Conservation (phyloP, 2,888 invertebrate species). For the Lymantria monacha region DNA sequence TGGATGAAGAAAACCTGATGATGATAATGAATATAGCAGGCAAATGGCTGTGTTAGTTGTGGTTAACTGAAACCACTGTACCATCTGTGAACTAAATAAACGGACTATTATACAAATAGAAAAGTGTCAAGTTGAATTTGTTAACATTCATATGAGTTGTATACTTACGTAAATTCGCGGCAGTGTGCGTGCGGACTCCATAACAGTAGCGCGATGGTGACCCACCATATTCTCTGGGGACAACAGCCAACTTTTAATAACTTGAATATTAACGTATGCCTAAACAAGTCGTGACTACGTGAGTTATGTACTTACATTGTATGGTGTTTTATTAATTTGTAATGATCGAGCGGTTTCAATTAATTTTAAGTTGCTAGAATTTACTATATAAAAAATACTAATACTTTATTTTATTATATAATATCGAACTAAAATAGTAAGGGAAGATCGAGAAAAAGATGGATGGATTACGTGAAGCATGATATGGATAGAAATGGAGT, state of each 20-base stretch:
- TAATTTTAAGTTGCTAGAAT: not conserved
- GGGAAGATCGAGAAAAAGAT: no score
- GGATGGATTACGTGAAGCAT: no score
- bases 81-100: not conserved
- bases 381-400: no score
- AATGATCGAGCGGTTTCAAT: constrained; percentile 6
- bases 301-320: constrained; percentile 10
- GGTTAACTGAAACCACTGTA: not conserved
- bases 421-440: no score
- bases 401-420: no score
- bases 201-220: constrained; percentile 53
- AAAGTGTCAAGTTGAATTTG: not conserved
- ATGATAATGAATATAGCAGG: no score
- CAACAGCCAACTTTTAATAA: constrained; percentile 30
- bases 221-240: constrained; percentile 68
- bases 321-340: constrained; percentile 18
- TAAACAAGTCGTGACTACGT: constrained; percentile 27
- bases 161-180: constrained; percentile 71
- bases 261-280: constrained; percentile 23
- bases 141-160: not conserved
- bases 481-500: no score
- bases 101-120: not conserved
- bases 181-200: constrained; percentile 54
- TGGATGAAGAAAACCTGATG: no score
- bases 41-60: no score